phyloP scores from a whole-genome alignment of 2,113 vertebrate species.

The Lates calcarifer region DNA sequence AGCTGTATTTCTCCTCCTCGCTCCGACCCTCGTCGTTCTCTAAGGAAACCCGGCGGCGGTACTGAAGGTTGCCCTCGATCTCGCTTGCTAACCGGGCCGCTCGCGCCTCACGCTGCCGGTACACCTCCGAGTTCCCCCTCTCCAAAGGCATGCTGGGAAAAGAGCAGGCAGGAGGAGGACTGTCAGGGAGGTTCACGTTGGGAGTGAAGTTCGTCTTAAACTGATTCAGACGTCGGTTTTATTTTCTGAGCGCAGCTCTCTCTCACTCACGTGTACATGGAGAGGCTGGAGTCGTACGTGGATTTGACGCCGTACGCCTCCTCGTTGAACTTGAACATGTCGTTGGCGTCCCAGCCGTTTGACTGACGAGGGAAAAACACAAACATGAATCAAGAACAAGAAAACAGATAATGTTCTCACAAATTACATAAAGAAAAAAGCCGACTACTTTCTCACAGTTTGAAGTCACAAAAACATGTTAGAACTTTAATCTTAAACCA shows the following conservation, averaged over 20 bases:
- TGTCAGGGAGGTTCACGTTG: neutral
- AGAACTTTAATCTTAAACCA: too few species aligned
- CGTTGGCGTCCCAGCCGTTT: conserved; percentile 92
- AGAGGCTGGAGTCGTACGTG: conserved; percentile 90
- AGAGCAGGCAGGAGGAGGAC: neutral
- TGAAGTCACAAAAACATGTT: too few species aligned
- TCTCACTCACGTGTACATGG: conserved; percentile 88
- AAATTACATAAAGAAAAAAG: too few species aligned
- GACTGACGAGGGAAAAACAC: conserved; percentile 78
- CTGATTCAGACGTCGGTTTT: too few species aligned
- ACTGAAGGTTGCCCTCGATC: conserved; percentile 89
- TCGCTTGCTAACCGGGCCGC: conserved; percentile 87
- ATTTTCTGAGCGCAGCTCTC: too few species aligned
- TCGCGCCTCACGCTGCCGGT: conserved; percentile 87
- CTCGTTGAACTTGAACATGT: conserved; percentile 92
- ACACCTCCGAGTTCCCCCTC: conserved; percentile 87
- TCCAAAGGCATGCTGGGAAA: conserved; percentile 88
- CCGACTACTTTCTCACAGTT: too few species aligned
- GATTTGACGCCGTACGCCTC: conserved; percentile 91
- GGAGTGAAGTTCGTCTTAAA: neutral
- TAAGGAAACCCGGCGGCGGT: conserved; percentile 85
- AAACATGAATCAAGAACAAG: too few species aligned
- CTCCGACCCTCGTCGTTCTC: conserved; percentile 90
- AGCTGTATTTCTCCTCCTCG: conserved; percentile 89
- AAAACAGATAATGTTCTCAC: too few species aligned